phyloP scores from a whole-genome alignment of 2,888 invertebrate species.

The Petrophora chlorosata region DNA sequence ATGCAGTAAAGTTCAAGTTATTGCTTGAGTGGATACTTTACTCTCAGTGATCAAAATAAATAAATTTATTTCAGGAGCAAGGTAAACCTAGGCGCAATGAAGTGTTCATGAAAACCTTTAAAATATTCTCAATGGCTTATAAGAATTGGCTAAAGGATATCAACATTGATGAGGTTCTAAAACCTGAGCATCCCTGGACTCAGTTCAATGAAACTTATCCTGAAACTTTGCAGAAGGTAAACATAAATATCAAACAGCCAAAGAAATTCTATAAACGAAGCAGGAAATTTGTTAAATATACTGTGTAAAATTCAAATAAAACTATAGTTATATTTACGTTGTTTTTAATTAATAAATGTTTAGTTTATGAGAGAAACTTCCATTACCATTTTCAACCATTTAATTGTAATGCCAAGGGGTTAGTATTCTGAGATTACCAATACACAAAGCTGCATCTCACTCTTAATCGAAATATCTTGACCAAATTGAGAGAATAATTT shows the following conservation, averaged over 20 bases:
- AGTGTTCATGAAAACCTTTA: slow-evolving; percentile 63
- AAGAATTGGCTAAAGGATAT: slow-evolving; percentile 66
- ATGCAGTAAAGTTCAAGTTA: no score
- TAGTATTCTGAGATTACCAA: no score
- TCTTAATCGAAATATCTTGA: no score
- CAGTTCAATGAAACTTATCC: slow-evolving; percentile 81
- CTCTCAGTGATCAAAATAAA: background rate
- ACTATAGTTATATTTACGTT: no score
- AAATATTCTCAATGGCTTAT: slow-evolving; percentile 60
- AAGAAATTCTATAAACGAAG: slow-evolving; percentile 68
- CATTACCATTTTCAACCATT: no score
- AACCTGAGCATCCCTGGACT: slow-evolving; percentile 85
- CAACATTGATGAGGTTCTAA: slow-evolving; percentile 65
- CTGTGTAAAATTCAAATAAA: slow-evolving; percentile 31
- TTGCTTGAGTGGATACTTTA: no score
- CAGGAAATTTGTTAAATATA: slow-evolving; percentile 57
- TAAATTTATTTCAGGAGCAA: slow-evolving; percentile 57
- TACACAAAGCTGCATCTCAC: no score
- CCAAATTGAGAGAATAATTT: no score
- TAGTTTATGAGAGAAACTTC: slow-evolving; percentile 38
- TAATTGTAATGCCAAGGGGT: no score
- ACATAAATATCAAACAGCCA: slow-evolving; percentile 59
- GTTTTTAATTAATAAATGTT: slow-evolving; percentile 39
- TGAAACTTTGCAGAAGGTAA: slow-evolving; percentile 63
- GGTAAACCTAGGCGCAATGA: slow-evolving; percentile 35